Base-by-base conservation (phyloP, 1,140 invertebrate species). In the Gonatopus flavifemur region DNA sequence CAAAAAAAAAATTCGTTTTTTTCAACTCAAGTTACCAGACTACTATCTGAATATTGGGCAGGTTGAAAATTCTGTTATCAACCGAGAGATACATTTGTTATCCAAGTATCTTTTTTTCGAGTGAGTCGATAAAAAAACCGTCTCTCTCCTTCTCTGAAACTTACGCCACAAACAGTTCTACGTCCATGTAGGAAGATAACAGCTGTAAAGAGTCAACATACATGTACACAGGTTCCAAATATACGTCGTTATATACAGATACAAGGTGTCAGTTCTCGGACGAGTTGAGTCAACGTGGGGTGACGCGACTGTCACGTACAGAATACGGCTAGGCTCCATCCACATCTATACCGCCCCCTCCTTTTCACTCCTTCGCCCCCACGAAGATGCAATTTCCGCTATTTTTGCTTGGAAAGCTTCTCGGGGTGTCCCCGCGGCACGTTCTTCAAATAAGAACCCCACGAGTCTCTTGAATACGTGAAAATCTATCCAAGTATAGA, bases 341-440 rank as follows among this genome's bases (percentile, higher is more conserved):
- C 58, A 61, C 42, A 52, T 55, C 57, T 48, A 54, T 43, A 58
- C 55, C 44, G 30, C 45, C 38, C 20, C 6, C 59, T 47, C 57
- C 13, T 4, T 8, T 13, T n/a, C n/a, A n/a, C n/a, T n/a, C n/a
- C n/a, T n/a, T n/a, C 49, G 55, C 50, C 55, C 62, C 46, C 45
- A 49, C 53, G 67, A 64, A n/a, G 69, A 70, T 76, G 72, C 73
- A 73, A 76, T 76, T 76, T 76, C 72, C 72, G 70, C 69, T 76
- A 76, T 74, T 76, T 76, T 76, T 76, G 74, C 68, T 63, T 60
- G 68, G 72, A 74, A 76, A 76, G 69, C 72, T 74, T 64, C 70
- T 67, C 69, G 67, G 59, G 62, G 56, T 65, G 65, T 69, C 64
- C 68, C 66, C 59, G 60, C 57, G 64, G 68, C 73, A 76, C 73